These are phyloP conservation scores for Bujurquina vittata DNA, from an alignment of 2,113 vertebrate species.

Conservation along the genomic window DNA sequence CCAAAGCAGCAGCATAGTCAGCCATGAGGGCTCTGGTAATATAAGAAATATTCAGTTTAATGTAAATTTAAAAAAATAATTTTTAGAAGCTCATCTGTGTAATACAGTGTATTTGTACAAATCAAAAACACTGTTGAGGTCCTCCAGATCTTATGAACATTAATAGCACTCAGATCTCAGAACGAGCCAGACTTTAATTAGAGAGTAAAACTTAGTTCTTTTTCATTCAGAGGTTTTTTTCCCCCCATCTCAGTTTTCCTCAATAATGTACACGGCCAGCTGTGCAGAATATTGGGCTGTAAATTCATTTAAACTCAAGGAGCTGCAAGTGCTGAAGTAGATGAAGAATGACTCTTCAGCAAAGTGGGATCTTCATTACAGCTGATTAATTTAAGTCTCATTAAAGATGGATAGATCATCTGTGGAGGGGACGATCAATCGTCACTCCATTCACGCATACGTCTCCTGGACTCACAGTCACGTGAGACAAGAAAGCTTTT, in stretches of 20 bases:
- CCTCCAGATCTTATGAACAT: background rate
- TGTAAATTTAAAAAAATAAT: background rate
- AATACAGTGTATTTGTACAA: background rate
- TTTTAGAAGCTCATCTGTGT: background rate
- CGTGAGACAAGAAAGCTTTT: background rate
- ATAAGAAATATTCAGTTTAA: constrained; percentile 5
- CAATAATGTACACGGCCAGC: constrained; percentile 46
- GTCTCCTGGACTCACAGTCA: background rate
- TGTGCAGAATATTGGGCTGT: constrained; percentile 15
- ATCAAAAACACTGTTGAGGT: background rate
- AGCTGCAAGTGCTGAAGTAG: background rate
- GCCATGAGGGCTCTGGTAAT: background rate
- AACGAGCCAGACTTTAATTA: constrained; percentile 18
- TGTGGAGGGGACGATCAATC: background rate
- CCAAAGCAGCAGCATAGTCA: background rate
- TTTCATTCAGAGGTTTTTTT: background rate
- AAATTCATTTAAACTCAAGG: constrained; percentile 27
- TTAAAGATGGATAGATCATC: constrained; percentile 35
- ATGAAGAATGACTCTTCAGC: constrained; percentile 19
- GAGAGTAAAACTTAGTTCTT: constrained; percentile 14
- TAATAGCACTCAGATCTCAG: background rate
- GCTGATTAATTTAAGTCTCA: constrained; percentile 26
- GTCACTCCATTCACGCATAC: background rate
- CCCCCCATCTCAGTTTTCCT: background rate
- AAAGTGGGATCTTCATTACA: constrained; percentile 16